Evolutionary conservation across 2,797 vertebrate species (phyloP).

Genomic region (Coendou prehensilis): DNA sequence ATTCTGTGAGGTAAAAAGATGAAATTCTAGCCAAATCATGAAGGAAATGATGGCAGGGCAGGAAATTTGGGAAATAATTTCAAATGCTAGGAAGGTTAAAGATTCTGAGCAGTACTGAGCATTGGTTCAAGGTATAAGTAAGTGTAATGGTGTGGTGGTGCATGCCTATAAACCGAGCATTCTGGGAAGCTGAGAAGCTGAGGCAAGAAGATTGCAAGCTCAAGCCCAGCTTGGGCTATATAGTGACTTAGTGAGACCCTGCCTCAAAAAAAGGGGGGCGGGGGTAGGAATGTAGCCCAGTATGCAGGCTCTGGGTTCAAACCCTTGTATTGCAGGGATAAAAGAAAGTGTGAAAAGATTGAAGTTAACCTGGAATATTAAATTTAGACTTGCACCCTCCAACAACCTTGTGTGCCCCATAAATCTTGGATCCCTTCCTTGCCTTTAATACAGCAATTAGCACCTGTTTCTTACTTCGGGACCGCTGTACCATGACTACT

Average conservation of each 20-base stretch:
- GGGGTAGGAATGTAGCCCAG: background rate
- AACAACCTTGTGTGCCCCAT: background rate
- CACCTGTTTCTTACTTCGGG: background rate
- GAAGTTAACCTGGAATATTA: background rate
- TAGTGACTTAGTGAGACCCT: background rate
- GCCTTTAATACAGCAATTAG: fast-evolving
- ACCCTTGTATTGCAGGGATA: background rate
- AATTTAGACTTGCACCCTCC: background rate
- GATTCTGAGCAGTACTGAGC: background rate
- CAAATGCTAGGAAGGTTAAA: background rate
- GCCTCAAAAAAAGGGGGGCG: background rate
- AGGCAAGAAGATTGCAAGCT: background rate
- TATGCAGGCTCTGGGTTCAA: background rate
- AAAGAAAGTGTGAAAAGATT: background rate
- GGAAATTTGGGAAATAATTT: background rate
- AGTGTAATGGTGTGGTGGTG: background rate
- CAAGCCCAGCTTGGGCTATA: background rate
- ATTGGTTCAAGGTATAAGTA: background rate
- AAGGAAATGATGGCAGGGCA: background rate
- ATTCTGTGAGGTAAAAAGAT: background rate
- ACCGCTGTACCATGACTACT: fast-evolving
- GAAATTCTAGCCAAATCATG: background rate
- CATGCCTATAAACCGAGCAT: background rate
- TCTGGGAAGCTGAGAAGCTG: background rate
- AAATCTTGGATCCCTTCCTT: background rate